Evolutionary conservation across 1,140 invertebrate species (phyloP).

Genomic region (Antheraea mylitta): DNA sequence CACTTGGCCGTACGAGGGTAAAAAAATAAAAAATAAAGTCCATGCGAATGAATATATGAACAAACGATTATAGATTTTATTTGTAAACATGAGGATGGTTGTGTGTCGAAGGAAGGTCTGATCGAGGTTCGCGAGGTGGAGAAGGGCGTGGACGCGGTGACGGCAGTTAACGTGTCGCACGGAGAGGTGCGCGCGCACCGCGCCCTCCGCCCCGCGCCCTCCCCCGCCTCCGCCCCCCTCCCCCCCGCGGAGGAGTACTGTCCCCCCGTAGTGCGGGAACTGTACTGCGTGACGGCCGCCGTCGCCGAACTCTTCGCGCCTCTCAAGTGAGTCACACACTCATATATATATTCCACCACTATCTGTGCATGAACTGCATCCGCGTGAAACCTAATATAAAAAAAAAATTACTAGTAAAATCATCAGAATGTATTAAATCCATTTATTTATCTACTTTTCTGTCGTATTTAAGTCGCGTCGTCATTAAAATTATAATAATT

Average conservation of each 20-base stretch:
- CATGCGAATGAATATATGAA: too few species aligned
- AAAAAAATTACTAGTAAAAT: too few species aligned
- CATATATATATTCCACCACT: too few species aligned
- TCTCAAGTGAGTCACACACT: constrained; percentile 35
- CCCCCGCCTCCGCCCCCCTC: constrained; percentile 57
- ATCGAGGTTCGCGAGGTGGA: constrained; percentile 84
- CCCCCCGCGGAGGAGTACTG: constrained; percentile 17
- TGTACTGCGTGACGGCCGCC: constrained; percentile 84
- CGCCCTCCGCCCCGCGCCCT: constrained; percentile 40
- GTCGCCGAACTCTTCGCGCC: constrained; percentile 83
- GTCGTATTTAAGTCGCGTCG: too few species aligned
- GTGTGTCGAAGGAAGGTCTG: constrained; percentile 77
- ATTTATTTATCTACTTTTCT: too few species aligned
- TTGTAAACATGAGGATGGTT: not conserved
- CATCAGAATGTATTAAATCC: too few species aligned
- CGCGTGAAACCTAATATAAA: too few species aligned
- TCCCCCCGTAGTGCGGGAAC: constrained; percentile 82
- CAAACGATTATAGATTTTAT: too few species aligned
- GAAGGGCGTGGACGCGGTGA: constrained; percentile 87
- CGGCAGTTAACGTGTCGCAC: constrained; percentile 79
- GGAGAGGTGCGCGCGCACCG: constrained; percentile 53
- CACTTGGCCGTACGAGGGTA: too few species aligned
- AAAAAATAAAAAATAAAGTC: too few species aligned
- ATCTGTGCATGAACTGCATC: too few species aligned
- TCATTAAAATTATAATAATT: too few species aligned